Conservation (phyloP, 2,888 invertebrate genomes). For the Clistopyga incitator region DNA sequence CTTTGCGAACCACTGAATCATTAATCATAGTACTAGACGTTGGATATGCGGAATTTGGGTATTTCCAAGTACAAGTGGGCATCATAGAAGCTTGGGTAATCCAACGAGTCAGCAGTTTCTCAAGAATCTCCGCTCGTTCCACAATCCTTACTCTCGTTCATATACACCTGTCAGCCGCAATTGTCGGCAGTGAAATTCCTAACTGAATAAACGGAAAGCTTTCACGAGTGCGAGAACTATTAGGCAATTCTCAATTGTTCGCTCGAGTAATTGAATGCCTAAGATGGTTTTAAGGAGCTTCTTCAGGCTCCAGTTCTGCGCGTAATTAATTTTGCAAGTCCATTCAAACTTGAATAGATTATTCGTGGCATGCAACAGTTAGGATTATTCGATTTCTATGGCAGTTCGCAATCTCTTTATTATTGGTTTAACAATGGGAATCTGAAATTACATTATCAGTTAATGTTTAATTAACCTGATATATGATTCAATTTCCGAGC, state of each 20-base stretch:
- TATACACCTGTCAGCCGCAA: slow-evolving; percentile 22
- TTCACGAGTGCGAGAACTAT: slow-evolving; percentile 27
- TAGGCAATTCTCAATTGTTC: slow-evolving; percentile 6
- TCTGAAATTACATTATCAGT: neutral
- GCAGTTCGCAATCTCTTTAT: neutral
- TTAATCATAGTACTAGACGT: slow-evolving; percentile 37
- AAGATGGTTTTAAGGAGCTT: slow-evolving; percentile 26
- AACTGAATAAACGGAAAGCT: slow-evolving; percentile 31
- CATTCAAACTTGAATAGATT: neutral
- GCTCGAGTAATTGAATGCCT: slow-evolving; percentile 41
- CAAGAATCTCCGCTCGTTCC: slow-evolving; percentile 13
- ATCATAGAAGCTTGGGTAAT: slow-evolving; percentile 42
- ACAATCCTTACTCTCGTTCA: slow-evolving; percentile 4
- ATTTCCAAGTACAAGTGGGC: slow-evolving; percentile 29
- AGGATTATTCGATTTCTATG: slow-evolving; percentile 6
- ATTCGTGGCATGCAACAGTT: neutral
- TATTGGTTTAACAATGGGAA: neutral
- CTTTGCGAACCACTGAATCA: slow-evolving; percentile 8
- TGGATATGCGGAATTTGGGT: slow-evolving; percentile 19
- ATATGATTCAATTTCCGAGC: neutral
- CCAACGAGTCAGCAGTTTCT: slow-evolving; percentile 13
- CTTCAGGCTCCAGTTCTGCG: slow-evolving; percentile 21
- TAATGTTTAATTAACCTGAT: neutral
- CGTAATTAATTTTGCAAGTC: slow-evolving; percentile 46
- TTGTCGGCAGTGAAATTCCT: slow-evolving; percentile 45